A percentile compares a stretch with the other conserved stretches of the same genome.
These are phyloP conservation scores for Antheraea yamamai DNA, from an alignment of 2,888 invertebrate species.

Conservation along the genomic window DNA sequence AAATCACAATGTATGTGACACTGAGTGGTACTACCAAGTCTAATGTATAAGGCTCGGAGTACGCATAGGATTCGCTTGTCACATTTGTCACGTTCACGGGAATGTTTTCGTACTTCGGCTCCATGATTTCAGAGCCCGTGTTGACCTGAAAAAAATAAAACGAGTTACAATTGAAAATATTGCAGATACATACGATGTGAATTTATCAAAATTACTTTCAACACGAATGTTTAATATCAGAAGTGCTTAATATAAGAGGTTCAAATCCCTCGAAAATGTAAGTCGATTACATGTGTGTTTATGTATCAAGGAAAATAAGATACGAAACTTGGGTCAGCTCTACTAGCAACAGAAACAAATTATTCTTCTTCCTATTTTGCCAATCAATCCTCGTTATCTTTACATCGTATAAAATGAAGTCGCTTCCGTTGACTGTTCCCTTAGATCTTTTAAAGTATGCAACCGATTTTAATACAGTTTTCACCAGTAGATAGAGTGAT, in stretches of 20 bases:
- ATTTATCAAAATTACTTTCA: not conserved
- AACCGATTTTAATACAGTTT: too few species aligned
- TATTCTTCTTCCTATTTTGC: too few species aligned
- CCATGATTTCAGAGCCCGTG: conserved; percentile 48
- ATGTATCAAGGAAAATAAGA: too few species aligned
- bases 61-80: conserved; percentile 43
- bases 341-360: too few species aligned
- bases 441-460: too few species aligned
- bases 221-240: not conserved
- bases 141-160: conserved; percentile 51
- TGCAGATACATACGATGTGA: not conserved
- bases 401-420: too few species aligned
- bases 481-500: too few species aligned
- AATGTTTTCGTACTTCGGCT: conserved; percentile 47
- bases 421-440: too few species aligned
- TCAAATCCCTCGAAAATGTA: too few species aligned
- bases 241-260: not conserved
- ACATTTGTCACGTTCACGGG: conserved; percentile 57
- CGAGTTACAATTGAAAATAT: not conserved
- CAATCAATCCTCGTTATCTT: too few species aligned
- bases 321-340: too few species aligned
- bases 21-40: conserved; percentile 85
- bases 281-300: too few species aligned
- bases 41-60: conserved; percentile 78
- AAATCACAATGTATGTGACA: conserved; percentile 85